Conservation (phyloP, 2,888 invertebrate species). For the Campaea margaritaria region DNA sequence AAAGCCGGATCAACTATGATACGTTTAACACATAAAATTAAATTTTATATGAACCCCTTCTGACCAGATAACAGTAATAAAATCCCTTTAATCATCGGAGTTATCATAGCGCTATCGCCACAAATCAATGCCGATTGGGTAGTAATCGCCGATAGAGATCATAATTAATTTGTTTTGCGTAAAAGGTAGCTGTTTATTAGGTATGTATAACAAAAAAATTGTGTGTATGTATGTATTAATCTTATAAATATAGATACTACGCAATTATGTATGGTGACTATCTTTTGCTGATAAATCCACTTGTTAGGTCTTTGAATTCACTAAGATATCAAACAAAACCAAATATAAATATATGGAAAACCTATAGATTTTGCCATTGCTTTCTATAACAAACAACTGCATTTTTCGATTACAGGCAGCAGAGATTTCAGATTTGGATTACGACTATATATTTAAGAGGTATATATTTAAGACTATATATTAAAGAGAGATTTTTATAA, state of each 20-base stretch:
- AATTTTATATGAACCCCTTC: constrained; percentile 51
- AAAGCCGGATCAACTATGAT: constrained; percentile 42
- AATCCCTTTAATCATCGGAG: constrained; percentile 35
- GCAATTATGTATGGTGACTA: not conserved
- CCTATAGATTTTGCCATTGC: no score
- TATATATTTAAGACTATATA: no score
- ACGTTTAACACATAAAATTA: constrained; percentile 40
- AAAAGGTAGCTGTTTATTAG: constrained; percentile 30
- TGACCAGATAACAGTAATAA: constrained; percentile 52
- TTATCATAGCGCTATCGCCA: constrained; percentile 48
- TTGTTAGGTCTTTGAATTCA: no score
- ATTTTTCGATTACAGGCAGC: no score
- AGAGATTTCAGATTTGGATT: no score
- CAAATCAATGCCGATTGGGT: constrained; percentile 59
- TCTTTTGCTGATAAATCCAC: not conserved
- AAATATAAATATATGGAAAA: no score
- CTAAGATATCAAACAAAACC: no score
- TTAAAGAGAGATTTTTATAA: no score
- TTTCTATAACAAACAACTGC: no score
- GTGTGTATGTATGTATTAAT: constrained; percentile 11
- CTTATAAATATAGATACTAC: constrained; percentile 10
- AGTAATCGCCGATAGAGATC: constrained; percentile 51
- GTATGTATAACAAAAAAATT: constrained; percentile 19
- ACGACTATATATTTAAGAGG: no score
- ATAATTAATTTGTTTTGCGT: constrained; percentile 59